A percentile compares a stretch with the other conserved stretches of the same genome.
phyloP scores from a whole-genome alignment of 2,888 invertebrate genomes.

The Eugnorisma glareosa region DNA sequence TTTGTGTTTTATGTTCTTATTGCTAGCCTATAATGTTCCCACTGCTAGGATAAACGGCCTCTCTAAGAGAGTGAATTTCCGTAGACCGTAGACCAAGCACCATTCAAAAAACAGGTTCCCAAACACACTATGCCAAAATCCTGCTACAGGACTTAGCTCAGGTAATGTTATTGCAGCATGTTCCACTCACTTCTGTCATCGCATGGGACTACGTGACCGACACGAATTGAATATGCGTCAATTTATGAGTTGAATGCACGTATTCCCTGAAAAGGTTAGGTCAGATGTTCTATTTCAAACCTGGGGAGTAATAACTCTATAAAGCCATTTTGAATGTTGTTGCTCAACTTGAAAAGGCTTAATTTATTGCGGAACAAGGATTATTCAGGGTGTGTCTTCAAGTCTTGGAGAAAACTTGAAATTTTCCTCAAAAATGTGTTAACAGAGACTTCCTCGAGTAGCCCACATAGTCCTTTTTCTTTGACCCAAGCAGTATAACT shows the following conservation, averaged over 20 bases:
- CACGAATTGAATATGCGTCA: slow-evolving; percentile 43
- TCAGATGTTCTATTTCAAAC: background rate
- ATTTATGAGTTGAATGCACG: slow-evolving; percentile 21
- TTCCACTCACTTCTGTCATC: background rate
- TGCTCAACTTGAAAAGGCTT: background rate
- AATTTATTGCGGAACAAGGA: background rate
- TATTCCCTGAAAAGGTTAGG: slow-evolving; percentile 7
- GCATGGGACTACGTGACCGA: background rate
- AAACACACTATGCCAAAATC: background rate
- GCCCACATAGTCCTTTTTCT: background rate
- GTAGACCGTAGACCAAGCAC: too few species aligned
- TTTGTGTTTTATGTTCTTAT: too few species aligned
- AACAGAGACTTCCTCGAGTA: background rate
- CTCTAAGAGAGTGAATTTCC: too few species aligned
- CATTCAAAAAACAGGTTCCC: too few species aligned
- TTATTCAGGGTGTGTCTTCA: background rate
- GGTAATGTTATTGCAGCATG: slow-evolving; percentile 11
- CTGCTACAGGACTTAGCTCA: background rate
- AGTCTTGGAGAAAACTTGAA: background rate
- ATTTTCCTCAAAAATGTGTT: background rate
- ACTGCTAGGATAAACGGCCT: too few species aligned
- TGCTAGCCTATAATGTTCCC: too few species aligned
- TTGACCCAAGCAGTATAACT: background rate
- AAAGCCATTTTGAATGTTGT: background rate
- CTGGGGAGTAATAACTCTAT: background rate